Percentiles rank a stretch among this genome's conserved stretches.
Evolutionary conservation across 2,797 vertebrate species (phyloP).

Genomic region (Melanotaenia pygmaea): DNA sequence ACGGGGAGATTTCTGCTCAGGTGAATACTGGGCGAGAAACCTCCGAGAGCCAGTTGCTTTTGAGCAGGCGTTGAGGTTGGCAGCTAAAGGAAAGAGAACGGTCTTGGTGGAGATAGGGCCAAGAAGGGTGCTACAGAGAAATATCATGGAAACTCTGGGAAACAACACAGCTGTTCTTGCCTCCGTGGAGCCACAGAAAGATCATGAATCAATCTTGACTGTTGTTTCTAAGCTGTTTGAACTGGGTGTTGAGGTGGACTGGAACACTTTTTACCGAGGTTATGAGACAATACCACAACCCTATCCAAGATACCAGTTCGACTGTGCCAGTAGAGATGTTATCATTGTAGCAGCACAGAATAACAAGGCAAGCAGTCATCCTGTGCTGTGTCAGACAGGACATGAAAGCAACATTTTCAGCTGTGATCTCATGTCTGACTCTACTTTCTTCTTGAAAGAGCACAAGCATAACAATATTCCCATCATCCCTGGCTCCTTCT

Average conservation of each 20-base stretch:
- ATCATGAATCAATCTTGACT: conserved; percentile 79
- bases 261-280: conserved; percentile 80
- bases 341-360: conserved; percentile 71
- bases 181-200: conserved; percentile 81
- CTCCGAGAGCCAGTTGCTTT: conserved; percentile 86
- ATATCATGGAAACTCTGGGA: conserved; percentile 85
- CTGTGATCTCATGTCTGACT: conserved; percentile 78
- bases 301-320: conserved; percentile 87
- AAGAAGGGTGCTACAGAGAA: conserved; percentile 81
- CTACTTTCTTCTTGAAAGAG: conserved; percentile 80
- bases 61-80: conserved; percentile 77
- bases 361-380: conserved; percentile 71
- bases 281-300: conserved; percentile 77
- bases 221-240: conserved; percentile 76
- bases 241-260: conserved; percentile 82
- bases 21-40: conserved; percentile 87
- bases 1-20: conserved; percentile 80
- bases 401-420: conserved; percentile 74
- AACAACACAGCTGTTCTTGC: conserved; percentile 77
- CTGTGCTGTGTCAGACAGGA: conserved; percentile 72
- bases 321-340: conserved; percentile 74
- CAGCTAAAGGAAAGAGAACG: conserved; percentile 71
- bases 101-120: conserved; percentile 89
- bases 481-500: conserved; percentile 87
- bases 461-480: conserved; percentile 84